Evolutionary conservation across 1,140 invertebrate species (phyloP).

Genomic region (Cydia pomonella): DNA sequence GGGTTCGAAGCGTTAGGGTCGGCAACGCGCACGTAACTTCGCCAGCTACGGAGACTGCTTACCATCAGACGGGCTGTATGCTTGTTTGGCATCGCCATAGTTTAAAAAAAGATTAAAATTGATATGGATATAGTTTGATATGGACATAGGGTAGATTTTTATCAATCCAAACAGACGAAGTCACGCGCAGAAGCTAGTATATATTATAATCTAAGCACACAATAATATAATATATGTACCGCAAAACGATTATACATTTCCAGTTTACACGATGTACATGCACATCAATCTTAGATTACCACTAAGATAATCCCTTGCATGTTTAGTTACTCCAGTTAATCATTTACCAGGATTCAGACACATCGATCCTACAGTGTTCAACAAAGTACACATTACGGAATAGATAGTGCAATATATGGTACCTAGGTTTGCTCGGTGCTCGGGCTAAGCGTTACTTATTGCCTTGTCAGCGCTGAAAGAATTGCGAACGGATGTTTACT

Average conservation of each 20-base stretch:
- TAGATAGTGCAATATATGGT: slow-evolving; percentile 28
- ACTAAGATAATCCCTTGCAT: not conserved
- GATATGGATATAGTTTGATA: too few species aligned
- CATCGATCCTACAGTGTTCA: not conserved
- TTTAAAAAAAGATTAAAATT: too few species aligned
- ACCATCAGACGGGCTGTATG: too few species aligned
- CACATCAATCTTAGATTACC: not conserved
- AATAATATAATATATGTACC: too few species aligned
- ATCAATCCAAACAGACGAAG: too few species aligned
- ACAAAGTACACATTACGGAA: not conserved
- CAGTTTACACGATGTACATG: not conserved
- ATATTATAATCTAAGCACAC: too few species aligned
- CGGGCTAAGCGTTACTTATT: slow-evolving; percentile 57
- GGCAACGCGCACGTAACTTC: too few species aligned
- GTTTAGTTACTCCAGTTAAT: slow-evolving; percentile 10
- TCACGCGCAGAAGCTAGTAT: too few species aligned
- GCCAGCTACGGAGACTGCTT: too few species aligned
- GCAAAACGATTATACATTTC: not conserved
- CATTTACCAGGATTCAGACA: slow-evolving; percentile 8
- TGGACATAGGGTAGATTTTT: too few species aligned
- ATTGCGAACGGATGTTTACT: slow-evolving; percentile 52
- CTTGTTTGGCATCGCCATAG: too few species aligned
- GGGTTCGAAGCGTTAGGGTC: too few species aligned
- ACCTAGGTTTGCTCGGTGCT: slow-evolving; percentile 25
- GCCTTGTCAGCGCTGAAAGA: slow-evolving; percentile 49